A percentile compares a stretch with the other conserved stretches of the same genome.
phyloP scores from a whole-genome alignment of 2,797 vertebrate species.

The Hemitrygon akajei region DNA sequence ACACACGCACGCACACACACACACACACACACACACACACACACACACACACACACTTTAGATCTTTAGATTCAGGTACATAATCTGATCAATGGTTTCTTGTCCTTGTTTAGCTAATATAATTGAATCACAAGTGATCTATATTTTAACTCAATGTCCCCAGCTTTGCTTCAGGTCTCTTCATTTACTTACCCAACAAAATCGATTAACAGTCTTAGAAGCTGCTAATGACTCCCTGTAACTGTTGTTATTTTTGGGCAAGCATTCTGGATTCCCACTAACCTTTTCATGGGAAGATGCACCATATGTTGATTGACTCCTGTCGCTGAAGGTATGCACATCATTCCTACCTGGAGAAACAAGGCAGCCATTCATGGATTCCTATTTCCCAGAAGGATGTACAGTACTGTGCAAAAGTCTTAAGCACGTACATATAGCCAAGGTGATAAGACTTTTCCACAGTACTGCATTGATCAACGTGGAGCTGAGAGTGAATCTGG shows the following conservation, averaged over 20 bases:
- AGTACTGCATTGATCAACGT: too few species aligned
- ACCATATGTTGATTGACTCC: background rate
- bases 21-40: too few species aligned
- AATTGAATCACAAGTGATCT: background rate
- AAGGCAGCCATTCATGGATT: background rate
- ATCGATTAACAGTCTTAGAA: background rate
- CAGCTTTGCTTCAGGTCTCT: background rate
- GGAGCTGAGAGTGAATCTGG: too few species aligned
- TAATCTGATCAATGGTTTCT: background rate
- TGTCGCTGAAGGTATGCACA: too few species aligned
- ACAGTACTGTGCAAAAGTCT: too few species aligned
- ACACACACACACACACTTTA: too few species aligned
- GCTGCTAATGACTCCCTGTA: background rate
- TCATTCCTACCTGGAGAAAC: background rate
- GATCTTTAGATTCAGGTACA: background rate
- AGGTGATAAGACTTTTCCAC: too few species aligned
- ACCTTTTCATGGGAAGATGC: background rate
- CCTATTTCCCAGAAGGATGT: background rate
- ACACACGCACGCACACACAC: too few species aligned
- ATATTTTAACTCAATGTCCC: background rate
- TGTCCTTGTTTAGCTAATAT: too few species aligned
- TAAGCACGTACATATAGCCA: too few species aligned
- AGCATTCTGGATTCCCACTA: background rate
- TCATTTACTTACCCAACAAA: background rate
- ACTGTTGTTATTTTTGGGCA: background rate